Evolutionary conservation across 2,888 invertebrate genomes (phyloP).

Genomic region (Sinohyriopsis cumingii): DNA sequence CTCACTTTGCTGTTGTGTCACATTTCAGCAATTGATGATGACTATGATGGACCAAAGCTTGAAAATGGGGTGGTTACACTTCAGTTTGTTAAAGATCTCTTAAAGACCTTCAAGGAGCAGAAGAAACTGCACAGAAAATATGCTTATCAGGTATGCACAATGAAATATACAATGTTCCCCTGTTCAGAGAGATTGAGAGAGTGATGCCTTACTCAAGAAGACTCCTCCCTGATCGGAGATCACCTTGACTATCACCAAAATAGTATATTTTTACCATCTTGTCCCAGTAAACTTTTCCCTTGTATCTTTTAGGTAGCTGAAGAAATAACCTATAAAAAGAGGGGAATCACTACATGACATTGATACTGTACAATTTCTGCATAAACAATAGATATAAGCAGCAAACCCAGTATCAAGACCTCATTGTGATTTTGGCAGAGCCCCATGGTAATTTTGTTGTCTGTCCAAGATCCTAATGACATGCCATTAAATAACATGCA

Average conservation of each 20-base stretch:
- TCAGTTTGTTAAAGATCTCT: conserved; percentile 89
- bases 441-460: too few relatives aligned
- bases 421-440: too few relatives aligned
- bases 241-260: not conserved
- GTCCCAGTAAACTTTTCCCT: too few relatives aligned
- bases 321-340: too few relatives aligned
- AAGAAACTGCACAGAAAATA: conserved; percentile 96
- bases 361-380: too few relatives aligned
- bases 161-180: not conserved
- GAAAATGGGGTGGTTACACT: conserved; percentile 84
- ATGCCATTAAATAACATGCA: too few relatives aligned
- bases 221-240: not conserved
- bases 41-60: conserved; percentile 92
- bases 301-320: too few relatives aligned
- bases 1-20: not conserved
- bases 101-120: conserved; percentile 91
- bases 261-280: not conserved
- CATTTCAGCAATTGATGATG: conserved; percentile 89
- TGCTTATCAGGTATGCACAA: conserved; percentile 85
- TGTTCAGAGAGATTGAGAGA: not conserved
- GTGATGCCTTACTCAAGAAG: too few relatives aligned
- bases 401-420: too few relatives aligned
- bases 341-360: too few relatives aligned
- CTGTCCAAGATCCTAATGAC: too few relatives aligned
- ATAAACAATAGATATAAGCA: too few relatives aligned